These are phyloP conservation scores for Crenichthys baileyi DNA, from an alignment of 2,797 vertebrate genomes.

Conservation along the genomic window DNA sequence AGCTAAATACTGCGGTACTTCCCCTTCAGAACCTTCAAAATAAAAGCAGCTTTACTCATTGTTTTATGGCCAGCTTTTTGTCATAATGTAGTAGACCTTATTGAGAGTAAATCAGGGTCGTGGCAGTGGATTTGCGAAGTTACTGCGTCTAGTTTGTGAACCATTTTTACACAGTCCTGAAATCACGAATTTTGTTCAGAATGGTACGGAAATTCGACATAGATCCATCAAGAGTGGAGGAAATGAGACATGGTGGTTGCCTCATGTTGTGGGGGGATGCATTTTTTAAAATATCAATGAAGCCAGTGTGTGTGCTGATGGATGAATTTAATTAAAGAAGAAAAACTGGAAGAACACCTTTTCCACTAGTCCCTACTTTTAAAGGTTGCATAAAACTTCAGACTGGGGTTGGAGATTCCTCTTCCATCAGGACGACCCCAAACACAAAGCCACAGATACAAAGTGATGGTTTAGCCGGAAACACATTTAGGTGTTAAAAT, in stretches of 20 bases:
- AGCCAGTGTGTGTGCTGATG: neutral
- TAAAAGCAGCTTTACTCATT: conserved; percentile 2
- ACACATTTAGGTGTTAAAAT: neutral
- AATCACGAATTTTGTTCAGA: neutral
- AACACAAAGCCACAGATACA: too few relatives aligned
- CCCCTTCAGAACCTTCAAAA: conserved; percentile 11
- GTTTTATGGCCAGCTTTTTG: neutral
- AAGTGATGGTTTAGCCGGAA: neutral
- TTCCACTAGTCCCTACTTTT: too few relatives aligned
- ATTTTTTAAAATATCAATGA: neutral
- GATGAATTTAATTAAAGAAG: neutral
- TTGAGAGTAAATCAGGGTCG: neutral
- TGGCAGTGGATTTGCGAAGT: neutral
- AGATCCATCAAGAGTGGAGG: neutral
- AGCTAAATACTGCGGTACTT: neutral
- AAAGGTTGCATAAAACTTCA: neutral
- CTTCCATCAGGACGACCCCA: too few relatives aligned
- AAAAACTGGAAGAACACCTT: too few relatives aligned
- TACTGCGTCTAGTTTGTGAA: neutral
- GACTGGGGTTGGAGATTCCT: too few relatives aligned
- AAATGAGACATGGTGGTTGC: neutral
- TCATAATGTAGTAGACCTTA: too few relatives aligned
- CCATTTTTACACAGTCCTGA: neutral
- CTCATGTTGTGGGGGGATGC: too few relatives aligned
- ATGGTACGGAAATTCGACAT: neutral